phyloP scores from a whole-genome alignment of 2,113 vertebrate species.

The Lepus timidus region DNA sequence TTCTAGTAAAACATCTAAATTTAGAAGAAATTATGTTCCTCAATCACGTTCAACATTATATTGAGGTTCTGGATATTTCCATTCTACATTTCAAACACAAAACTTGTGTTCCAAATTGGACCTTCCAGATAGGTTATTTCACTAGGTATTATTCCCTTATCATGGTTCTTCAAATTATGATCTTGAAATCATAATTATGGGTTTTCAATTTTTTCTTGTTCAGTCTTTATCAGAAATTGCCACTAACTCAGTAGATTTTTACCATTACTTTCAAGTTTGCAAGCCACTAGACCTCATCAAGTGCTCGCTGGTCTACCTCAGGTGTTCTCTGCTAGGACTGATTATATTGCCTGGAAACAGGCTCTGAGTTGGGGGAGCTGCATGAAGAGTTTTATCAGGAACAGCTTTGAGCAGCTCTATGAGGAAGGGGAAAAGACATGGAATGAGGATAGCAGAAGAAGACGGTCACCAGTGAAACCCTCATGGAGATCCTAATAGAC shows the following conservation, averaged over 20 bases:
- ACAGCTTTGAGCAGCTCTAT: not conserved
- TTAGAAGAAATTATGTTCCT: not conserved
- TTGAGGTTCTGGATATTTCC: not conserved
- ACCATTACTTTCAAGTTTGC: not conserved
- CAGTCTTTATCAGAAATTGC: constrained; percentile 5
- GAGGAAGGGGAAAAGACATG: not conserved
- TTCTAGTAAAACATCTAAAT: not conserved
- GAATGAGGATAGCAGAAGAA: not conserved
- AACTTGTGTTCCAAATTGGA: not conserved
- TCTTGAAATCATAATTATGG: not conserved
- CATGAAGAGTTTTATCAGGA: not conserved
- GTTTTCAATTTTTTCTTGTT: not conserved
- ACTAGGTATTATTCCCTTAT: not conserved
- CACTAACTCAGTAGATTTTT: not conserved
- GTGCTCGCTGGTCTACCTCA: not conserved
- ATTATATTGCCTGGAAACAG: not conserved
- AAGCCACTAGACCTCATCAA: not conserved
- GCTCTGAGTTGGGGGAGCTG: rapidly evolving
- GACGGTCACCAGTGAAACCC: not conserved
- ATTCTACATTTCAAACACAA: not conserved
- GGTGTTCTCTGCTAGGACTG: not conserved
- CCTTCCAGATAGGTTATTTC: not conserved
- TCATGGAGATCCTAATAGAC: not conserved
- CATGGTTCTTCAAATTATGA: not conserved
- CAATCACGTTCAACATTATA: not conserved